phyloP scores from a whole-genome alignment of 2,113 vertebrate species.

The Irena cyanogastra region DNA sequence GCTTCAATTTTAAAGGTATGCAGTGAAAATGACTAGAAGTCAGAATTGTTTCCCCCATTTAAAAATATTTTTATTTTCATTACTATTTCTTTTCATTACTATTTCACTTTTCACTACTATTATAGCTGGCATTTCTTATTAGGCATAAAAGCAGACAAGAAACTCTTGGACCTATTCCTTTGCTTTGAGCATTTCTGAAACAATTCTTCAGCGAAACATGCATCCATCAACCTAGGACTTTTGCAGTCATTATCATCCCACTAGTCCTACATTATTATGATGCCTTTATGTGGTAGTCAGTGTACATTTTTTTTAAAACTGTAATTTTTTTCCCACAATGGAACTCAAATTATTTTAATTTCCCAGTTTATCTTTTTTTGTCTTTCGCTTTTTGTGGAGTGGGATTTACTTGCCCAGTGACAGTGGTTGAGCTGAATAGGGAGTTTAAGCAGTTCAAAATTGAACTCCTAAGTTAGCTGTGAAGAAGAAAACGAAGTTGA shows the following conservation, averaged over 20 bases:
- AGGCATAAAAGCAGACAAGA: neutral
- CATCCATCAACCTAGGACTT: neutral
- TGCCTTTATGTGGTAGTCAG: neutral
- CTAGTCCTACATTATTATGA: neutral
- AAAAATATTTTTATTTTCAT: neutral
- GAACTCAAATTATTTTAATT: neutral
- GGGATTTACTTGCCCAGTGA: neutral
- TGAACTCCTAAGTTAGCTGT: neutral
- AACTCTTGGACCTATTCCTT: neutral
- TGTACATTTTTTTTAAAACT: neutral
- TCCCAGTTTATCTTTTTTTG: neutral
- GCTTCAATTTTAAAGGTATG: neutral
- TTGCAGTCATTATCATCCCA: neutral
- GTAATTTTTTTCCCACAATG: neutral
- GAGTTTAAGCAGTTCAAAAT: neutral
- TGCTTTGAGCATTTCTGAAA: neutral
- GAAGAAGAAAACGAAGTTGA: neutral
- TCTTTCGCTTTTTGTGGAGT: neutral
- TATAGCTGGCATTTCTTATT: neutral
- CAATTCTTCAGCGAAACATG: neutral
- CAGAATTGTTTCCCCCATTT: neutral
- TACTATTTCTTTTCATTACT: neutral
- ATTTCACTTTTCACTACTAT: neutral
- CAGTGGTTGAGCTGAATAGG: neutral
- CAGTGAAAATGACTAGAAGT: neutral